Conservation (phyloP, 2,113 vertebrate species). For the Ellobius talpinus region DNA sequence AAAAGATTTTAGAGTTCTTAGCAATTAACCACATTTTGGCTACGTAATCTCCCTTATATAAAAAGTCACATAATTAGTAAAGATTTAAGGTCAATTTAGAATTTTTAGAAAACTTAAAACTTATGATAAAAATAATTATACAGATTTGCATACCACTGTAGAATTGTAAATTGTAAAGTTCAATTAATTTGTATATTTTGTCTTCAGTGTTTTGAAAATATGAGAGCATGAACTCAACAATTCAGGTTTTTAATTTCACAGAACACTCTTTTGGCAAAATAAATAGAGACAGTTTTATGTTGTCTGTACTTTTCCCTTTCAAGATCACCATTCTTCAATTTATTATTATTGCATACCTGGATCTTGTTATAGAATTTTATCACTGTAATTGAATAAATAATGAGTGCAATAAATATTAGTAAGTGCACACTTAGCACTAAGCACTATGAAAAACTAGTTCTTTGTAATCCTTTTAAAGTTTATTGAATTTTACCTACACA, state of each 20-base stretch:
- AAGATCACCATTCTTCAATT: conserved; percentile 65
- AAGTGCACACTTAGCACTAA: conserved; percentile 12
- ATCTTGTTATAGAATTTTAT: conserved; percentile 70
- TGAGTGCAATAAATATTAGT: conserved; percentile 63
- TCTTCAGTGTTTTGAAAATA: conserved; percentile 20
- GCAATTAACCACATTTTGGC: background rate
- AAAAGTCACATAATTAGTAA: background rate
- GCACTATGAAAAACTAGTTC: conserved; percentile 9
- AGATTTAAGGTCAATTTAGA: background rate
- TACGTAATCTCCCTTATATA: background rate
- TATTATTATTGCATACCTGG: conserved; percentile 55
- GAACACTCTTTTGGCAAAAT: conserved; percentile 42
- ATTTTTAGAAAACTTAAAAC: background rate
- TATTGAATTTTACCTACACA: background rate
- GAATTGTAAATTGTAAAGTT: background rate
- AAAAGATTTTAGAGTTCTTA: background rate
- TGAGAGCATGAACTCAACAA: background rate
- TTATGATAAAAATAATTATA: conserved; percentile 27
- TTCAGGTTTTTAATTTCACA: conserved; percentile 27
- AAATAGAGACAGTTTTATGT: conserved; percentile 61
- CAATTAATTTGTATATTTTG: conserved; percentile 43
- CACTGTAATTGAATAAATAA: conserved; percentile 67
- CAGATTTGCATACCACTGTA: background rate
- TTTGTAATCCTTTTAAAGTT: background rate
- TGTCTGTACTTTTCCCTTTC: conserved; percentile 56